phyloP scores from a whole-genome alignment of 2,797 vertebrate species.

The Micropoecilia bifurca region DNA sequence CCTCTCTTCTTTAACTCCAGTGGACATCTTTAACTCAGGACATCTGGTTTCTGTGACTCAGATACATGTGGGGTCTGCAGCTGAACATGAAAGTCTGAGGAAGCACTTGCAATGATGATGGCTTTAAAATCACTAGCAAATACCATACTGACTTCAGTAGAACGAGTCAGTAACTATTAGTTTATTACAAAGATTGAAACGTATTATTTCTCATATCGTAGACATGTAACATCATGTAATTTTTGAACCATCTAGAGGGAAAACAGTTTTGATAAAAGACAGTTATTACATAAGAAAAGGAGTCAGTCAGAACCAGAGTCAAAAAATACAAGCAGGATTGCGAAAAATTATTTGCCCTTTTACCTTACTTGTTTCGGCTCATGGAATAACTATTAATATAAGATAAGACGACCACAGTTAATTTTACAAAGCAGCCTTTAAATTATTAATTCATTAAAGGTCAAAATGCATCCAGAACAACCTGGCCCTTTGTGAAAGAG shows the following conservation, averaged over 20 bases:
- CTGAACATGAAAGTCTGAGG: constrained; percentile 25
- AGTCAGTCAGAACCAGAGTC: constrained; percentile 31
- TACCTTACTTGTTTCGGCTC: background rate
- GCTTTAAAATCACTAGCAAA: constrained; percentile 34
- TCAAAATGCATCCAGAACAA: background rate
- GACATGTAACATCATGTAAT: constrained; percentile 13
- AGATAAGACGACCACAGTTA: background rate
- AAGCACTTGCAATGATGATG: constrained; percentile 34
- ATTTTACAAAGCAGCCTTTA: background rate
- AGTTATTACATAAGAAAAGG: background rate
- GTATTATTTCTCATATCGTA: constrained; percentile 14
- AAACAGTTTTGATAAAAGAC: constrained; percentile 2
- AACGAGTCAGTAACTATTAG: constrained; percentile 15
- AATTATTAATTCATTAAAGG: background rate
- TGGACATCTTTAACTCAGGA: constrained; percentile 36
- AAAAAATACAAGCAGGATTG: background rate
- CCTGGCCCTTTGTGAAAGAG: too few relatives aligned
- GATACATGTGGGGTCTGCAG: constrained; percentile 23
- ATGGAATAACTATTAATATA: background rate
- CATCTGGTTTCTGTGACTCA: constrained; percentile 39
- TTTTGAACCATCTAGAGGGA: constrained; percentile 7
- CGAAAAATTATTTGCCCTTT: background rate
- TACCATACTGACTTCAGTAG: constrained; percentile 13
- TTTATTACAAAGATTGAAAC: constrained; percentile 15
- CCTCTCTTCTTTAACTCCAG: constrained; percentile 34